Base-by-base conservation (phyloP, 2,797 vertebrate genomes). In the Hoplostethus atlanticus region DNA sequence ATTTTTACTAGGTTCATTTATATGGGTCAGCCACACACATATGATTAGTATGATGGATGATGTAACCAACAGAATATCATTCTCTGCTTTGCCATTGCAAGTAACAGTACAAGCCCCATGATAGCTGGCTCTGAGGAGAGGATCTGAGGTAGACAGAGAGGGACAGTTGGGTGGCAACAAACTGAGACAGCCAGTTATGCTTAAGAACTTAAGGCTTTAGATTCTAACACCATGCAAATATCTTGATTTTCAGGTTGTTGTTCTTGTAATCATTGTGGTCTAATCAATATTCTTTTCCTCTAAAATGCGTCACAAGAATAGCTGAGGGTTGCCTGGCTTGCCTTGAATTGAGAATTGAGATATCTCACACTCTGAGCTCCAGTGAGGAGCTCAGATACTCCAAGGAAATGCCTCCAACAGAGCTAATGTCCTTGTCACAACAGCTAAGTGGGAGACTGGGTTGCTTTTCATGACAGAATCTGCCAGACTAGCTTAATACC, bases 341-440 rank as follows among this genome's bases (percentile, higher is more conserved):
- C 47, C 68, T 54, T 69, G 17, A 68, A 62, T 48, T 36, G 21
- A 78, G 73, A 54, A 47, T 25, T 71, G 67, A 75, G 66, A 68
- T 6, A 25, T 55, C 44, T 44, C 13, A 21, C 53, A 47, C 28
- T 68, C 17, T 81, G 34, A 64, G 57, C 47, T 61, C 64, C 46
- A 15, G 51, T 71, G 68, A 44, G 25, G 55, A 51, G 51, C 52
- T 21, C 73, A 65, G 54, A 64, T 36, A 6, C 73, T 69, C 59
- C 1, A 15, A 31, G 62, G 42, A 79, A 83, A 73, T 6, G 42
- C 42, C 64, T 77, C 76, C 60, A 55, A 53, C 67, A 70, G 42
- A 64, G 67, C 31, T 53, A 64, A 75, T 78, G 65, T 34, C 57
- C 56, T 55, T 67, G 71, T 84, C 64, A 71, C 71, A 76, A 78